A percentile compares a stretch with the other conserved stretches of the same genome.
These are phyloP conservation scores for Pilophorus perplexus DNA, from an alignment of 2,888 invertebrate species.

Conservation along the genomic window DNA sequence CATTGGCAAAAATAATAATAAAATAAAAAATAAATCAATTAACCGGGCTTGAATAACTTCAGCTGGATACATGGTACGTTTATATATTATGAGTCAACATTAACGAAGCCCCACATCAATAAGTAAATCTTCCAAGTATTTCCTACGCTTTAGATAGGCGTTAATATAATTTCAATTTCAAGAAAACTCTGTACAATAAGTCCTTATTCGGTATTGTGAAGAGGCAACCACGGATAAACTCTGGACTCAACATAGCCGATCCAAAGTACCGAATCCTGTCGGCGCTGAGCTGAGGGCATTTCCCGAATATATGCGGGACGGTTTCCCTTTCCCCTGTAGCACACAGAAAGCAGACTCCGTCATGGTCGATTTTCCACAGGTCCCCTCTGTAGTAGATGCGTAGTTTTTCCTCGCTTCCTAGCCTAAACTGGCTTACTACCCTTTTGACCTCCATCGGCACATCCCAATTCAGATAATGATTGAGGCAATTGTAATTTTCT, in stretches of 20 bases:
- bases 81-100: too few species aligned
- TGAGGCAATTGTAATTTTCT: not conserved
- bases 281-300: not conserved
- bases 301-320: not conserved
- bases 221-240: too few species aligned
- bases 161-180: too few species aligned
- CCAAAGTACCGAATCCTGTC: not conserved
- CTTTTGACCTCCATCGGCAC: not conserved
- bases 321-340: not conserved
- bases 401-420: not conserved
- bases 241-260: not conserved
- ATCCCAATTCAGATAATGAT: not conserved
- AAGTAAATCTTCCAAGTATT: too few species aligned
- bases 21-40: too few species aligned
- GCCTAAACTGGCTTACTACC: not conserved
- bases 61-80: too few species aligned
- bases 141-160: too few species aligned
- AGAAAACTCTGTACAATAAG: too few species aligned
- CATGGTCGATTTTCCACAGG: not conserved
- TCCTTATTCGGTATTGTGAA: too few species aligned
- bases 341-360: not conserved
- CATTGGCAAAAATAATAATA: too few species aligned
- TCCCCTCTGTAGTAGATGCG: not conserved
- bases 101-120: too few species aligned
- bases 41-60: too few species aligned